Evolutionary conservation across 2,888 invertebrate genomes (phyloP).

Genomic region (Scaptomyza caliginosa): DNA sequence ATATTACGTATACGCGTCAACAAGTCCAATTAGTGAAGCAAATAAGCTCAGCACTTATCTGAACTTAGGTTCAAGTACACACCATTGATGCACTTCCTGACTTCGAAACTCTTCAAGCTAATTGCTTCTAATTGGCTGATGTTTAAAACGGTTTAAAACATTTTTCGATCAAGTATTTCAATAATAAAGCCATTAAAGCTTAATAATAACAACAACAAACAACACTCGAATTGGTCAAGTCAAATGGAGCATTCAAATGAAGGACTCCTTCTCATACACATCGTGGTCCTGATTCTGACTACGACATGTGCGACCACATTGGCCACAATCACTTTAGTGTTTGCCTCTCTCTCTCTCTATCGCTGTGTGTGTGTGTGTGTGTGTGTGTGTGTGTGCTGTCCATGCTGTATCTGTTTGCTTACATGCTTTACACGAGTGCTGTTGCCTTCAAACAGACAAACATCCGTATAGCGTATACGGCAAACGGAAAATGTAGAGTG

Average conservation of each 20-base stretch:
- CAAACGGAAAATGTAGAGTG: background rate
- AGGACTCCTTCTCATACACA: background rate
- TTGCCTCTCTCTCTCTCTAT: background rate
- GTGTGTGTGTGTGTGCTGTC: conserved; percentile 23
- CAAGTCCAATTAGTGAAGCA: conserved; percentile 36
- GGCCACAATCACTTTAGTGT: conserved; percentile 65
- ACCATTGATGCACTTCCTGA: conserved; percentile 17
- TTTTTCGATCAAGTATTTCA: conserved; percentile 41
- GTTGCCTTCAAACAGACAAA: conserved; percentile 34
- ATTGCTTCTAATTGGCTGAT: conserved; percentile 21
- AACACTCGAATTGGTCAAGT: conserved; percentile 67
- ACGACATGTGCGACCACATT: conserved; percentile 34
- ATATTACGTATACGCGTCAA: conserved; percentile 30
- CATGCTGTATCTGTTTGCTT: conserved; percentile 39
- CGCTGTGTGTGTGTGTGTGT: too few species aligned
- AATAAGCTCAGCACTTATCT: conserved; percentile 1
- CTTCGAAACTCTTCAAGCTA: conserved; percentile 1
- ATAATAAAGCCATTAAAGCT: conserved; percentile 62
- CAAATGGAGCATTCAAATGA: conserved; percentile 60
- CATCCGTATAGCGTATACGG: conserved; percentile 36
- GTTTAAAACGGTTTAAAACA: background rate
- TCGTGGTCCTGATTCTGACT: background rate
- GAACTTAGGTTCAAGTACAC: conserved; percentile 1
- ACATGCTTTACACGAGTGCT: conserved; percentile 47
- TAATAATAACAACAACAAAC: conserved; percentile 38